Percentiles rank a stretch among this genome's conserved stretches.
phyloP scores from a whole-genome alignment of 2,113 vertebrate genomes.

The Pantherophis guttatus region DNA sequence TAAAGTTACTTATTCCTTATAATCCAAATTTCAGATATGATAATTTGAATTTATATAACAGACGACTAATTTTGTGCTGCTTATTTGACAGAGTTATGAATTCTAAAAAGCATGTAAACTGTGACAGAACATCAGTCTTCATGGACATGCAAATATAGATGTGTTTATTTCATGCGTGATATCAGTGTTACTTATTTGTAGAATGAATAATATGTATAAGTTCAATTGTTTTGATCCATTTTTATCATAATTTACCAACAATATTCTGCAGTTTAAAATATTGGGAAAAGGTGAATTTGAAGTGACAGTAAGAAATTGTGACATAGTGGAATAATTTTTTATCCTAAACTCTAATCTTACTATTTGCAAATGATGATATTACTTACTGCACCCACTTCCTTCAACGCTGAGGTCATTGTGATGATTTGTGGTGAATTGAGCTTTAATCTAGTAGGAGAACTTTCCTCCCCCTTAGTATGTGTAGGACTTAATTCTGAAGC shows the following conservation, averaged over 20 bases:
- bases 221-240: not conserved
- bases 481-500: constrained; percentile 49
- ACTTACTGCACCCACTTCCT: constrained; percentile 91
- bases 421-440: constrained; percentile 70
- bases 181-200: not conserved
- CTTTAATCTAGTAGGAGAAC: constrained; percentile 67
- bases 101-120: not conserved
- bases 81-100: not conserved
- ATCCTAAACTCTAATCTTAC: not conserved
- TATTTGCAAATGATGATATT: not conserved
- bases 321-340: not conserved
- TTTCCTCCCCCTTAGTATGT: constrained; percentile 64
- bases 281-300: no score
- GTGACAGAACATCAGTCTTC: not conserved
- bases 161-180: not conserved
- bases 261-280: not conserved
- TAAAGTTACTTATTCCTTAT: not conserved
- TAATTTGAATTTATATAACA: not conserved
- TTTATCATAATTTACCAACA: not conserved
- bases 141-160: not conserved
- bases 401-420: constrained; percentile 93
- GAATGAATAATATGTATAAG: not conserved
- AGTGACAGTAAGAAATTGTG: not conserved
- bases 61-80: not conserved
- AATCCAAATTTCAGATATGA: not conserved